Evolutionary conservation across 2,113 vertebrate genomes (phyloP).

Genomic region (Apus apus): DNA sequence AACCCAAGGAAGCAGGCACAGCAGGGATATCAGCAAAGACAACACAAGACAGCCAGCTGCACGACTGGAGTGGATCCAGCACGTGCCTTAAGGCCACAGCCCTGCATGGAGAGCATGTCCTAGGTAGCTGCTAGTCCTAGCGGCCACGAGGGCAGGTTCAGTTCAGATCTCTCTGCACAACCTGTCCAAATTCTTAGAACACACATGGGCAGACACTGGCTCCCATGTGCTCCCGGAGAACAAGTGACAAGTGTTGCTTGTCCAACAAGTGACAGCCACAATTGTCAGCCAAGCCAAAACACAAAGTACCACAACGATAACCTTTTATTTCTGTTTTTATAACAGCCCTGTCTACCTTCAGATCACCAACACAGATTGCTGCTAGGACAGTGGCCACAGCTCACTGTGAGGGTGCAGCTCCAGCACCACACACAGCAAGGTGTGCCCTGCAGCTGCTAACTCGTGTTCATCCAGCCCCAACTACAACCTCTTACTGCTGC

Average conservation of each 20-base stretch:
- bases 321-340: background rate
- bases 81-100: background rate
- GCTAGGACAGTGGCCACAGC: background rate
- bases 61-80: rapidly evolving
- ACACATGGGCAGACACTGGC: background rate
- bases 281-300: background rate
- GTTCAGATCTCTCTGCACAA: background rate
- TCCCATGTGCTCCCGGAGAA: background rate
- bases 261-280: conserved; percentile 10
- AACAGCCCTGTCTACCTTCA: background rate
- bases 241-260: background rate
- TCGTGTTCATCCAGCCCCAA: rapidly evolving
- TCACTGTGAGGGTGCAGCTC: background rate
- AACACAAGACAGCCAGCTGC: background rate
- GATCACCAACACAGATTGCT: background rate
- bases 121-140: background rate
- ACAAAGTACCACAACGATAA: background rate
- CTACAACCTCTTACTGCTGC: background rate
- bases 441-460: background rate
- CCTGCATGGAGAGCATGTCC: rapidly evolving
- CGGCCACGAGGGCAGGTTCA: background rate
- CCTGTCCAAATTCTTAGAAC: background rate
- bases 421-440: rapidly evolving
- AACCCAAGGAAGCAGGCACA: background rate
- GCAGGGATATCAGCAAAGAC: background rate